Evolutionary conservation across 2,888 invertebrate genomes (phyloP).

Genomic region (Ornithoptera priamus): DNA sequence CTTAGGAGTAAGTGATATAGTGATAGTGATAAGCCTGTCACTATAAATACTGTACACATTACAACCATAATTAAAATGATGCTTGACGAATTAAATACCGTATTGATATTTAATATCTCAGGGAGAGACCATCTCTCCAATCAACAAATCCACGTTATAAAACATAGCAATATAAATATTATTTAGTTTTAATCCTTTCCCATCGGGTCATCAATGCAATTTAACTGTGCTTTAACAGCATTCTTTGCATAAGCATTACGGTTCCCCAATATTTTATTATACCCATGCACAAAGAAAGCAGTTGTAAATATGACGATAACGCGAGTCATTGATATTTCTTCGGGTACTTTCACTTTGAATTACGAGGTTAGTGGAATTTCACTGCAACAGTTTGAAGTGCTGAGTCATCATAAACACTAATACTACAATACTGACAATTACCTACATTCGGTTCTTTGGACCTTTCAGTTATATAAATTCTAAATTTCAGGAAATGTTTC

Average conservation of each 20-base stretch:
- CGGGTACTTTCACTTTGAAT: constrained; percentile 57
- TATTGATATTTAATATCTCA: too few relatives aligned
- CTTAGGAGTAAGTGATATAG: too few relatives aligned
- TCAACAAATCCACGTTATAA: background rate
- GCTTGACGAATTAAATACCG: too few relatives aligned
- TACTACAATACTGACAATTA: background rate
- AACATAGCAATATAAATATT: background rate
- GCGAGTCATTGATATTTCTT: constrained; percentile 22
- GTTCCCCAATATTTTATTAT: constrained; percentile 3
- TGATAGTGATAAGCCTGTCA: too few relatives aligned
- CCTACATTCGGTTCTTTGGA: background rate
- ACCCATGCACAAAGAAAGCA: constrained; percentile 11
- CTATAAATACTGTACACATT: too few relatives aligned
- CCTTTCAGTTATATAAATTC: background rate
- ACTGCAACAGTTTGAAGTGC: constrained; percentile 39
- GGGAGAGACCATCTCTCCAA: background rate
- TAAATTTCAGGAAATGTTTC: too few relatives aligned
- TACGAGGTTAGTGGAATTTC: constrained; percentile 47
- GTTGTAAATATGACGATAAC: constrained; percentile 31
- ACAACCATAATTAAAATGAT: too few relatives aligned
- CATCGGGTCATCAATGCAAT: background rate
- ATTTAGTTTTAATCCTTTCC: background rate
- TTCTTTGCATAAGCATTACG: constrained; percentile 11
- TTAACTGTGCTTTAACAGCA: background rate
- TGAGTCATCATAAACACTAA: constrained; percentile 25